These are phyloP conservation scores for Orchesella cincta DNA, from an alignment of 1,140 invertebrate genomes.

Conservation along the genomic window DNA sequence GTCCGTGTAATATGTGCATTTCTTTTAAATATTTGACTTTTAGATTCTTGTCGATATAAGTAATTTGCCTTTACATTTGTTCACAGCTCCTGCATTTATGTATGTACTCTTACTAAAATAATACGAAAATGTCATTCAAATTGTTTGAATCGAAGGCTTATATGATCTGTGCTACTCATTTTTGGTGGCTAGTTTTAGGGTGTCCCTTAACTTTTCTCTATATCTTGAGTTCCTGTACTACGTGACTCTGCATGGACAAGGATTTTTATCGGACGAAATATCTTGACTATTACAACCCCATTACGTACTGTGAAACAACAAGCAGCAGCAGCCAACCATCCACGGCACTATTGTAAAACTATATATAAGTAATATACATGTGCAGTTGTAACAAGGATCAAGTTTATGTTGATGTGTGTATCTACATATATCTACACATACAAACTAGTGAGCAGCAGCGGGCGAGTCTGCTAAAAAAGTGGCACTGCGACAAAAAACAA, in stretches of 20 bases:
- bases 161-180: too few species aligned
- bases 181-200: too few species aligned
- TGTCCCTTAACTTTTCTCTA: not conserved
- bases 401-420: not conserved
- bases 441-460: not conserved
- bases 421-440: not conserved
- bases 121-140: too few species aligned
- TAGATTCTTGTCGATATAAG: too few species aligned
- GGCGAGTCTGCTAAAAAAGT: not conserved
- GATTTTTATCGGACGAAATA: constrained; percentile 12
- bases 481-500: not conserved
- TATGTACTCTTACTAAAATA: too few species aligned
- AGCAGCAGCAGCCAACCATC: not conserved
- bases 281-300: constrained; percentile 14
- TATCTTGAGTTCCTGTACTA: not conserved
- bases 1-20: too few species aligned
- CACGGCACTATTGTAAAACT: not conserved
- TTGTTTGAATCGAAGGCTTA: too few species aligned
- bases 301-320: not conserved
- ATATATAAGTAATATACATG: not conserved
- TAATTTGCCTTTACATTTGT: too few species aligned
- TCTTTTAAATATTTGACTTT: too few species aligned
- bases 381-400: not conserved
- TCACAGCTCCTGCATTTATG: too few species aligned
- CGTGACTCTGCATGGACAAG: not conserved